Conservation (phyloP, 2,113 vertebrate genomes). For the Trematomus loennbergii region DNA sequence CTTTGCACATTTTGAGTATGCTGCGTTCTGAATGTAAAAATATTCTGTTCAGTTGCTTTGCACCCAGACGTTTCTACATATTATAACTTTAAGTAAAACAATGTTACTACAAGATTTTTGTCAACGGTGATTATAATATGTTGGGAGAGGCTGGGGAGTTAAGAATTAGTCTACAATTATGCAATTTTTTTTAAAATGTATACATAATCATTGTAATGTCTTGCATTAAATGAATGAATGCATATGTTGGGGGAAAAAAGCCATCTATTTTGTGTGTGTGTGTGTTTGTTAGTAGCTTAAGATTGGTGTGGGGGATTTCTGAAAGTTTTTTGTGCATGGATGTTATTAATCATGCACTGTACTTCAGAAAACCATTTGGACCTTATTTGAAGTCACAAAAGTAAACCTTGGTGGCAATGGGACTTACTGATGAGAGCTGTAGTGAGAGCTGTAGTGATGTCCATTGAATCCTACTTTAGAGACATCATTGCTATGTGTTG, state of each 20-base stretch:
- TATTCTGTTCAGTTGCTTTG: neutral
- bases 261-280: neutral
- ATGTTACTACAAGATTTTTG: neutral
- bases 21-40: too few relatives aligned
- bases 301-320: conserved; percentile 46
- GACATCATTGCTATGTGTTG: conserved; percentile 46
- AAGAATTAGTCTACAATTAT: neutral
- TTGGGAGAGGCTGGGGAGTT: neutral
- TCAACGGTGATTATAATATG: neutral
- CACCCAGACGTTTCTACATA: neutral
- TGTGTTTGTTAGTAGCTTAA: conserved; percentile 52
- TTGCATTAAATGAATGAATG: neutral
- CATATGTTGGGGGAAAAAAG: neutral
- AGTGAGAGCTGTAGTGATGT: conserved; percentile 13
- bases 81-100: neutral
- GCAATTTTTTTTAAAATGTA: neutral
- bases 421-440: conserved; percentile 29
- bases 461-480: conserved; percentile 32
- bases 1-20: neutral
- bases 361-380: conserved; percentile 76
- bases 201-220: neutral
- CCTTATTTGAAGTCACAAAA: conserved; percentile 22
- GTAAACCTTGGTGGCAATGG: conserved; percentile 21
- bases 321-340: conserved; percentile 59
- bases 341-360: conserved; percentile 64